Evolutionary conservation across 2,888 invertebrate species (phyloP).

Genomic region (Onchidella celtica): DNA sequence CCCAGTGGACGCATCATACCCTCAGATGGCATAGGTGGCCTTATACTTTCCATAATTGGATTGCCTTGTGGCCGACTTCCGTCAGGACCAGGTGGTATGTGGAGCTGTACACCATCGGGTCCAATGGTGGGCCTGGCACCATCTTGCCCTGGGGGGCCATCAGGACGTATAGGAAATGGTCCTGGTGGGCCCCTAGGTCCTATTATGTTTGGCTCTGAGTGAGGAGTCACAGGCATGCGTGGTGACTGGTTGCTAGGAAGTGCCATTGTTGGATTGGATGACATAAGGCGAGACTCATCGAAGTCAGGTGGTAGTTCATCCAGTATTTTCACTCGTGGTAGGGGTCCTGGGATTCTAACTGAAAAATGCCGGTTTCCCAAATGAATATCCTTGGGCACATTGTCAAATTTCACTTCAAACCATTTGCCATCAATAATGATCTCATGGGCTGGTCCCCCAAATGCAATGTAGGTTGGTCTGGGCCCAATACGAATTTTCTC

Average conservation of each 20-base stretch:
- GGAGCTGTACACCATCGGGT: neutral
- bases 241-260: slow-evolving; percentile 25
- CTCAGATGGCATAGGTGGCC: slow-evolving; percentile 1
- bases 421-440: slow-evolving; percentile 78
- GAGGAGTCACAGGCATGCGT: slow-evolving; percentile 15
- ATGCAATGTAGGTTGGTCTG: slow-evolving; percentile 72
- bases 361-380: slow-evolving; percentile 89
- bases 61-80: neutral
- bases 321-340: slow-evolving; percentile 94
- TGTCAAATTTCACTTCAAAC: slow-evolving; percentile 93
- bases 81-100: neutral
- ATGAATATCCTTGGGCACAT: slow-evolving; percentile 90
- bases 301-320: slow-evolving; percentile 60
- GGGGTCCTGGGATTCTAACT: slow-evolving; percentile 90
- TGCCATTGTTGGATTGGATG: slow-evolving; percentile 4
- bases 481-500: slow-evolving; percentile 81
- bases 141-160: slow-evolving; percentile 1
- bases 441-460: slow-evolving; percentile 80
- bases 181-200: neutral
- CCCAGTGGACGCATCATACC: slow-evolving; percentile 31
- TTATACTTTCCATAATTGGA: neutral
- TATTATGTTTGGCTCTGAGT: neutral
- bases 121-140: neutral
- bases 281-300: slow-evolving; percentile 49
- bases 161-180: neutral